phyloP scores from a whole-genome alignment of 1,140 invertebrate species.

The Streblospio benedicti region DNA sequence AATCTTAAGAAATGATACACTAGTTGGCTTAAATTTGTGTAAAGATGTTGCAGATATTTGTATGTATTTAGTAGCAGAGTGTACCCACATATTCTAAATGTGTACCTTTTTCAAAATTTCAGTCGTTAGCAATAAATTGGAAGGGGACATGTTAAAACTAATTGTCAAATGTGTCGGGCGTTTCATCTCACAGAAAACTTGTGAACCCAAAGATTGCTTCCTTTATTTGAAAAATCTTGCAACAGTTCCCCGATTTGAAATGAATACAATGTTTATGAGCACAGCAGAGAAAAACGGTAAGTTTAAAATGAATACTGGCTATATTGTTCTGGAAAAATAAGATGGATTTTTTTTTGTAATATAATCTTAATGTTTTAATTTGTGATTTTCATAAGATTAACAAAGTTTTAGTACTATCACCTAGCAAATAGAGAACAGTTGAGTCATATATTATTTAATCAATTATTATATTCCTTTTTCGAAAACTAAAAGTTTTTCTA shows the following conservation, averaged over 20 bases:
- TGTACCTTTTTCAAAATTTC: conserved; percentile 16
- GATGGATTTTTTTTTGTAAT: no score
- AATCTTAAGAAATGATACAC: conserved; percentile 3
- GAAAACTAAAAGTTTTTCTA: no score
- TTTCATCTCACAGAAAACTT: conserved; percentile 19
- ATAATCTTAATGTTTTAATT: no score
- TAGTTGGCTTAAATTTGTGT: background rate
- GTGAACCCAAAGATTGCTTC: conserved; percentile 24
- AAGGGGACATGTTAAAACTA: conserved; percentile 32
- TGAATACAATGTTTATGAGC: conserved; percentile 34
- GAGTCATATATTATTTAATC: no score
- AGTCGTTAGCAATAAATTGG: conserved; percentile 41
- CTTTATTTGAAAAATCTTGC: conserved; percentile 25
- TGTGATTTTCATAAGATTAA: no score
- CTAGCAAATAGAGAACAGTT: no score
- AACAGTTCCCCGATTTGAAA: conserved; percentile 31
- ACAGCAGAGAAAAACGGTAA: conserved; percentile 23
- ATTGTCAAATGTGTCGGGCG: conserved; percentile 31
- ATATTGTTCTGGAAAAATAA: no score
- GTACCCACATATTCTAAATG: background rate
- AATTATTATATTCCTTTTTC: no score
- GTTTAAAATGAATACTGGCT: no score
- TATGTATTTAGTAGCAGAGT: background rate
- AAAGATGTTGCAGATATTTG: background rate
- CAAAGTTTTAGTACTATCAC: no score